These are phyloP conservation scores for Holotrichia oblita DNA, from an alignment of 1,140 invertebrate species.

Conservation along the genomic window DNA sequence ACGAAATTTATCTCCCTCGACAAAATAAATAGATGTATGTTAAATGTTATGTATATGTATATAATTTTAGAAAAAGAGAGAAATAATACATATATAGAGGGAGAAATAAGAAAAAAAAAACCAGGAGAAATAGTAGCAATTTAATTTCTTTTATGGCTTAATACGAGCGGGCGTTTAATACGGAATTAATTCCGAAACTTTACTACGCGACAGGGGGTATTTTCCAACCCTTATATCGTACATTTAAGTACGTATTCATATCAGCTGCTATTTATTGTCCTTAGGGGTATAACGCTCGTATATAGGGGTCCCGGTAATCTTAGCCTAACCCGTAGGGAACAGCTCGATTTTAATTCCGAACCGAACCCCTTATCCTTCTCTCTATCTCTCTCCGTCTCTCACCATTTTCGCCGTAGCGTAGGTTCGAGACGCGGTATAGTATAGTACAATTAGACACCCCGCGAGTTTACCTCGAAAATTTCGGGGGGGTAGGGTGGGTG, in stretches of 20 bases:
- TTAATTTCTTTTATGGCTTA: background rate
- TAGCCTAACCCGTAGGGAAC: background rate
- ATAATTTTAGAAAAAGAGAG: no score
- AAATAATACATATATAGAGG: background rate
- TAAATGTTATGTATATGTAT: background rate
- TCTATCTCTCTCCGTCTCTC: conserved; percentile 41
- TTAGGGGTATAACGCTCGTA: conserved; percentile 40
- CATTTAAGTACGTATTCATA: conserved; percentile 51
- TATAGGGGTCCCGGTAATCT: background rate
- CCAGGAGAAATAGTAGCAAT: background rate
- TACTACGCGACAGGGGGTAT: conserved; percentile 26
- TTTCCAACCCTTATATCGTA: conserved; percentile 18
- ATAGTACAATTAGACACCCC: conserved; percentile 46
- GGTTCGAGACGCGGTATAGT: conserved; percentile 10
- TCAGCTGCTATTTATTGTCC: conserved; percentile 52
- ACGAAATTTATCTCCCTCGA: background rate
- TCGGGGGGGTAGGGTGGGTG: background rate
- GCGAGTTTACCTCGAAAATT: background rate
- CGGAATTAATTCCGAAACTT: background rate
- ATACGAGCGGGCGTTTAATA: background rate
- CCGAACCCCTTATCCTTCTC: no score
- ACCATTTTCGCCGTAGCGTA: no score
- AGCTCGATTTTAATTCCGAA: background rate
- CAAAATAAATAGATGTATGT: conserved; percentile 20
- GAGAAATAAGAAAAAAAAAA: background rate